phyloP scores from a whole-genome alignment of 1,140 invertebrate species.

The Drosophila sulfurigaster region DNA sequence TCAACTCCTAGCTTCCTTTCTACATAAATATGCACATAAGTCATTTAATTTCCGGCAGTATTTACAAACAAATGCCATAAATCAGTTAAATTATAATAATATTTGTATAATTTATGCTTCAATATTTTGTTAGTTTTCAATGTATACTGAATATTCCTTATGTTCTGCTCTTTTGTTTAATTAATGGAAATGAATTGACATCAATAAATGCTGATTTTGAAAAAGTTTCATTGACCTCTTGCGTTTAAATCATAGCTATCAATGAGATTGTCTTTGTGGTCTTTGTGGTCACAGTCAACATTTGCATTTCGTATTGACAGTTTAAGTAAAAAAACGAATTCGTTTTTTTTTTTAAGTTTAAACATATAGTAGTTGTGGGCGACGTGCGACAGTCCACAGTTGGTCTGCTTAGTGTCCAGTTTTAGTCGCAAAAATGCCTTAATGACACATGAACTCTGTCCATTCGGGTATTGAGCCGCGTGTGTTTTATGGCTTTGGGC shows the following conservation, averaged over 20 bases:
- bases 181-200: background rate
- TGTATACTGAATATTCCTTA: too few species aligned
- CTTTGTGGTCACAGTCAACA: too few species aligned
- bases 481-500: conserved; percentile 78
- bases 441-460: conserved; percentile 75
- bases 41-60: background rate
- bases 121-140: too few species aligned
- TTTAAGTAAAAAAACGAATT: too few species aligned
- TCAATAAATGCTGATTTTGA: background rate
- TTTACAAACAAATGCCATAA: background rate
- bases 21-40: too few species aligned
- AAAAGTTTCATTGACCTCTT: background rate
- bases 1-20: background rate
- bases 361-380: background rate
- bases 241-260: background rate
- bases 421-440: conserved; percentile 50
- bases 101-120: background rate
- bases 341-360: too few species aligned
- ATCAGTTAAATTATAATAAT: background rate
- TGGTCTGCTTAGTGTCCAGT: conserved; percentile 46
- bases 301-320: too few species aligned
- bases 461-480: conserved; percentile 69
- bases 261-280: background rate
- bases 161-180: background rate
- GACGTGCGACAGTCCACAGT: background rate